Evolutionary conservation across 2,113 vertebrate genomes (phyloP).

Genomic region (Pollimyrus isidori): DNA sequence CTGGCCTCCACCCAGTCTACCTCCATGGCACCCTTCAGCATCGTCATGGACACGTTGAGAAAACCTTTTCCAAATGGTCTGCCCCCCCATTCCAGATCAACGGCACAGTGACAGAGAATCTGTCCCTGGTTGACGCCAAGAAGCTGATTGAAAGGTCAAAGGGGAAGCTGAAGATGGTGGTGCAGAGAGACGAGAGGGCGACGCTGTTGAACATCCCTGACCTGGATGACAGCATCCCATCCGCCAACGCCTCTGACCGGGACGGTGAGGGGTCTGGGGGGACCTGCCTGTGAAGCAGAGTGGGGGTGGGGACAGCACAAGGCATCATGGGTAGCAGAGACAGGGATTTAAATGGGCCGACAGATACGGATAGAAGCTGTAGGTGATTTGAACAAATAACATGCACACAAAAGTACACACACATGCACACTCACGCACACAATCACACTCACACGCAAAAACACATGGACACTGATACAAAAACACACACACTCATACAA

Average conservation of each 20-base stretch:
- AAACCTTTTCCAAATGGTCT: background rate
- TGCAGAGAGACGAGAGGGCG: constrained; percentile 88
- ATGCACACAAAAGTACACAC: background rate
- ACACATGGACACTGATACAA: background rate
- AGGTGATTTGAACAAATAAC: background rate
- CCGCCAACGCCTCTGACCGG: constrained; percentile 89
- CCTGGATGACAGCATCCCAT: constrained; percentile 93
- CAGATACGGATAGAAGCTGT: background rate
- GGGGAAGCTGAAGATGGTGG: constrained; percentile 98
- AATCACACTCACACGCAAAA: background rate
- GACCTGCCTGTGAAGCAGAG: background rate
- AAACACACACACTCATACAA: background rate
- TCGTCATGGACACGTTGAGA: background rate
- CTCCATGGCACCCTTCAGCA: background rate
- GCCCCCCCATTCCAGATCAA: constrained; percentile 73
- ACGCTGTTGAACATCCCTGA: constrained; percentile 92
- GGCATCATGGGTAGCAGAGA: constrained; percentile 9
- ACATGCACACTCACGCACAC: background rate
- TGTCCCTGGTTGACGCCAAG: constrained; percentile 95
- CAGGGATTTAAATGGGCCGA: background rate
- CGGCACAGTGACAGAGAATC: constrained; percentile 96
- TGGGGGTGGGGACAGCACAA: background rate
- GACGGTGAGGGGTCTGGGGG: constrained; percentile 72
- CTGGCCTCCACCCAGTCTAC: background rate
- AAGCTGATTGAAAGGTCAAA: constrained; percentile 97